Percentiles rank a stretch among this genome's conserved stretches.
phyloP scores from a whole-genome alignment of 1,140 invertebrate genomes.

The Zaprionus ornatus region DNA sequence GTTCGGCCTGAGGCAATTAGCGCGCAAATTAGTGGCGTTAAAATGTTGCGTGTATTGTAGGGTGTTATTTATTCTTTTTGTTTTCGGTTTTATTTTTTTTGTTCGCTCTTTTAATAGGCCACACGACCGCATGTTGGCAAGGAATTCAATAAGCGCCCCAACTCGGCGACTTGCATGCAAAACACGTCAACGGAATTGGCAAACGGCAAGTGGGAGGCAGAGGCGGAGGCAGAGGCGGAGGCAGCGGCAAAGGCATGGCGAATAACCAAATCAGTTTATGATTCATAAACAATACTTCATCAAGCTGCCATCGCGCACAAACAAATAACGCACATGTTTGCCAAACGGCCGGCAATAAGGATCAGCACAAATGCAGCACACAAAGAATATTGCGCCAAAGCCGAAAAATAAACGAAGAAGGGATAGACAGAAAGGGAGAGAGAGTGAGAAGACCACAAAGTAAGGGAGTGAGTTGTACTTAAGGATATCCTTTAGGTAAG shows the following conservation, averaged over 20 bases:
- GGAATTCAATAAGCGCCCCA: constrained; percentile 39
- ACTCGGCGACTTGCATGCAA: constrained; percentile 48
- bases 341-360: constrained; percentile 60
- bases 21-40: constrained; percentile 55
- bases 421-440: constrained; percentile 4
- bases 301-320: constrained; percentile 53
- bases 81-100: not conserved
- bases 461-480: not conserved
- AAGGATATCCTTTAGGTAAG: not conserved
- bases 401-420: constrained; percentile 20
- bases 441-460: not conserved
- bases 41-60: constrained; percentile 41
- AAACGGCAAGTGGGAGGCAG: constrained; percentile 29
- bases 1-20: constrained; percentile 68
- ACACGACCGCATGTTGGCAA: not conserved
- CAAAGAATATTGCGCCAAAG: constrained; percentile 31
- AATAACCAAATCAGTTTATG: constrained; percentile 74
- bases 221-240: constrained; percentile 33
- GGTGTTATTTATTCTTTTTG: not conserved
- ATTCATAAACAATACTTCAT: constrained; percentile 79
- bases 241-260: constrained; percentile 53
- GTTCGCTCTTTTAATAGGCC: constrained; percentile 1
- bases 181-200: constrained; percentile 56
- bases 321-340: constrained; percentile 51
- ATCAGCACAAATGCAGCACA: constrained; percentile 50